Evolutionary conservation across 53 echinoderm and acorn worm genomes (phyloP), one percentile per base, ranked within the genome.

Genomic region (Apostichopus leukothele): DNA sequence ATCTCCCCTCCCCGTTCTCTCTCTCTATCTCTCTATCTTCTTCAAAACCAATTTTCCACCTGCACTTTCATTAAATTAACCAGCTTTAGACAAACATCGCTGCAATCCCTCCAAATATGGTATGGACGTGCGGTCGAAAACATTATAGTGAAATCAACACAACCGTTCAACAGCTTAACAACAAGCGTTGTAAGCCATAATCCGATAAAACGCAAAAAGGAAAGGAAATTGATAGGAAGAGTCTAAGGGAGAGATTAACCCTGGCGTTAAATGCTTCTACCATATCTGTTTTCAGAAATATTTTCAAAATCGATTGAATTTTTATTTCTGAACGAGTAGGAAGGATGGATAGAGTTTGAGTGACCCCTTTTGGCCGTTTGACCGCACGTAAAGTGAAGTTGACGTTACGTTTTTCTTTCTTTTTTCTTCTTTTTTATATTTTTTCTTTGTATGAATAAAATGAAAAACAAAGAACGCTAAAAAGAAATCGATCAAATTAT

Each of bases 61-160:
- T 81, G 81, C 55, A 81, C 20, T 54, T 51, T 81, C 81, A 81
- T 81, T 81, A 59, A 81, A 81, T 81, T 81, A 81, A 55, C 59
- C 59, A 55, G 54, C 54, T 81, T 23, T 59, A 81, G 11, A 81
- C 53, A 55, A 81, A 81, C 81, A 55, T 81, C 79, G 16, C 51
- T 81, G n/a, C 81, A 81, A 81, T 81, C 25, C 20, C 9, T 7
- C n/a, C 6, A 20, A 11, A 7, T 21, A 19, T n/a, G 60, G 19
- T 22, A 22, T 21, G 23, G 59, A 53, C 81, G 60, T 81, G 60
- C 60, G 54, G 81, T 23, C 1, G 19, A 55, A 81, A 54, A 81
- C 55, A 81, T 59, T 52, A 54, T 19, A 53, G 18, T 54, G 59
- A 5, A 53, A 52, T n/a, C 18, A 79, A 53, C 81, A 54, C 54